Evolutionary conservation across 2,888 invertebrate genomes (phyloP), one percentile per base, ranked within the genome.

Genomic region (Philhelius pedissequus): DNA sequence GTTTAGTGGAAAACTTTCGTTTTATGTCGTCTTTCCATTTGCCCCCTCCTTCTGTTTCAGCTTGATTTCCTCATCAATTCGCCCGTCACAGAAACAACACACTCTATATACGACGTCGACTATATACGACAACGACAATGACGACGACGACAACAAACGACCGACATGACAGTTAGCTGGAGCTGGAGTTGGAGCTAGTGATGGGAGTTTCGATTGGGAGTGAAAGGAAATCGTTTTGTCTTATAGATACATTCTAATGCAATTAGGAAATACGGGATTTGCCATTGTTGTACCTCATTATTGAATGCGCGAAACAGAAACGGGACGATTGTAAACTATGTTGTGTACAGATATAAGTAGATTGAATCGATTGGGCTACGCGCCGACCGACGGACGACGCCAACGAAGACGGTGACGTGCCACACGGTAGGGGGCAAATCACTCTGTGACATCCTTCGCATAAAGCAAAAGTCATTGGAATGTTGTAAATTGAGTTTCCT

Each of bases 161-260:
- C 22, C 13, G 43, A n/a, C n/a, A n/a, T n/a, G n/a, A n/a, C n/a
- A n/a, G n/a, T n/a, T 60, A 66, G 75, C 69, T 79, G 68, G 20
- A 38, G 38, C 38, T 58, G 9, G 8, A 15, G 7, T 5, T 40
- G 8, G 15, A 9, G 5, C 25, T 2, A 25, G 25, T 22, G n/a
- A n/a, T 20, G 54, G 32, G 18, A 50, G 2, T 13, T 62, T 27
- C 43, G 27, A 18, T 20, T 64, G 45, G 62, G 71, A 84, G 84
- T 84, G 84, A 84, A 84, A 84, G 84, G 84, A 84, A 84, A 84
- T 84, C 84, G 80, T 84, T 84, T 84, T 84, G 84, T 84, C 84
- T 84, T 84, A 80, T 80, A 84, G 84, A 84, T 84, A 84, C 84
- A 84, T 84, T 84, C 84, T 84, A 84, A 84, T 84, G 80, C 84